Evolutionary conservation across 2,888 invertebrate species (phyloP), one percentile per base, ranked within the genome.

Genomic region (Melolontha melolontha): DNA sequence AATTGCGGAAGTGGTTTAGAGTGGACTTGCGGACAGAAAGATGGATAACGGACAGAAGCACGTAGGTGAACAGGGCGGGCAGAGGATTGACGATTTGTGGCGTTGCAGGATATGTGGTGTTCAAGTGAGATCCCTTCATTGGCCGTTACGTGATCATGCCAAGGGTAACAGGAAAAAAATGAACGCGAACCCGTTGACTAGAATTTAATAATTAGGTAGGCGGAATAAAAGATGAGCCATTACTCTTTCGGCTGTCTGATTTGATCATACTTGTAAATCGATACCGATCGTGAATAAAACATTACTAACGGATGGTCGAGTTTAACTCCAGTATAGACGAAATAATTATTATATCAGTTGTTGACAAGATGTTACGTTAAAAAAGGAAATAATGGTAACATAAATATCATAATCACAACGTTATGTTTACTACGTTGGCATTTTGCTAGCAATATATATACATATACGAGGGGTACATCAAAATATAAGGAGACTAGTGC

Each of bases 1-100:
- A 73, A 73, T 67, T 67, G 69, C 70, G 72, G 73, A 73, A 73
- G 72, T 70, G 69, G 68, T 64, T 68, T 59, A 57, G 66, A 64
- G 70, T 72, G 65, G 72, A 71, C 64, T 64, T 57, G 71, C 70
- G 69, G 71, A 68, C 73, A 71, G 67, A 34, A 49, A 63, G 62
- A 67, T 67, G 62, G 47, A 67, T 67, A 50, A 22, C 67, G 57
- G 55, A 27, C 29, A 10, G 44, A 22, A 39, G 5, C 42, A 34
- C 12, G 47, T 29, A 12, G 55, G 39, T 10, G 50, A 17, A n/a
- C 10, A 10, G 8, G 16, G 11, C 17, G 39, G 41, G 14, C 16
- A 27, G 17, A 40, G 57, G 40, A 6, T 10, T 34, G 6, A 34
- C 40, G 54, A 54, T 54, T 40, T 40, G 40, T 41, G 40, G 40